A percentile compares a stretch with the other conserved stretches of the same genome.
Conservation (phyloP, 1,140 invertebrate genomes). For the Vanessa tameamea region DNA sequence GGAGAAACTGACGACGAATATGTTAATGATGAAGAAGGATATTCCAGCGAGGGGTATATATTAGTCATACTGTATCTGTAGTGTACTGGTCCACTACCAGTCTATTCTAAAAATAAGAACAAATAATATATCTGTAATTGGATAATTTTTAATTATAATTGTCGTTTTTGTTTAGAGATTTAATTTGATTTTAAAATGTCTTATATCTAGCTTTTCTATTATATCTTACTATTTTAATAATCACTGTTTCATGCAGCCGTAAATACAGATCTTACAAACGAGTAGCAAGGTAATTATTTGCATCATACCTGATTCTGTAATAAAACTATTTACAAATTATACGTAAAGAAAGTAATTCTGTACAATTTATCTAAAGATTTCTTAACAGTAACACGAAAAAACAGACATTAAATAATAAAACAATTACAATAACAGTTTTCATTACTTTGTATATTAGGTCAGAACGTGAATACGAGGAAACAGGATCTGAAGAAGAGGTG, state of each 20-base stretch:
- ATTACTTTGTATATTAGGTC: constrained; percentile 76
- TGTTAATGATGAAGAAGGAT: constrained; percentile 84
- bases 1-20: constrained; percentile 83
- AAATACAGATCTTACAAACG: constrained; percentile 66
- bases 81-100: background rate
- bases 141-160: no score
- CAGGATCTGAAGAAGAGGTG: constrained; percentile 86
- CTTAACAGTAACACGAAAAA: no score
- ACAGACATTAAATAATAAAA: no score
- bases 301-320: background rate
- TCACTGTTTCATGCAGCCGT: constrained; percentile 55
- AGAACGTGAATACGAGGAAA: constrained; percentile 85
- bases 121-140: no score
- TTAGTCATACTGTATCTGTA: background rate
- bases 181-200: no score
- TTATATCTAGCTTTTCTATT: no score
- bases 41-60: constrained; percentile 84
- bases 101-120: background rate
- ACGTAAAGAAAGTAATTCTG: background rate
- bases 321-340: background rate
- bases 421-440: background rate
- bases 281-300: constrained; percentile 60
- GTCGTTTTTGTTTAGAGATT: no score
- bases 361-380: background rate
- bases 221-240: background rate